These are phyloP conservation scores for Uromys caudimaculatus DNA, from an alignment of 2,797 vertebrate species.

Conservation along the genomic window DNA sequence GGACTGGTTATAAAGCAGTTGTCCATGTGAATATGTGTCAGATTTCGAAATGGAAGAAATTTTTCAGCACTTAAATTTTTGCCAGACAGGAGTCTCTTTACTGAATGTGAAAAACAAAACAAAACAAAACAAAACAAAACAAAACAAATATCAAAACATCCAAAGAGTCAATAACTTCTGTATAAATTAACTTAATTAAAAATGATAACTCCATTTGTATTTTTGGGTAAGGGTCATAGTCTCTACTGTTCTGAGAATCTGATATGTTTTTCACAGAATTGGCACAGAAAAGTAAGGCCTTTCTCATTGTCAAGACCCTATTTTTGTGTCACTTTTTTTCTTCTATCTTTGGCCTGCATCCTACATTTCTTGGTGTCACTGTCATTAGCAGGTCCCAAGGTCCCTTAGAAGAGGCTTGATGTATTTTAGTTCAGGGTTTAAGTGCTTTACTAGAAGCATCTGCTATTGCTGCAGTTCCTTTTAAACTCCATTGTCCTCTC, in stretches of 20 bases:
- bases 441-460: not conserved
- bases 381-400: not conserved
- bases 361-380: not conserved
- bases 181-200: conserved; percentile 31
- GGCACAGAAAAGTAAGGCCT: not conserved
- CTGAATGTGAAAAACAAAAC: not conserved
- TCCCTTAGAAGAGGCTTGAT: conserved; percentile 14
- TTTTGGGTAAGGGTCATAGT: not conserved
- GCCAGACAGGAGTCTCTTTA: not conserved
- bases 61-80: conserved; percentile 50
- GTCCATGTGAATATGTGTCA: conserved; percentile 19
- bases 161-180: conserved; percentile 11
- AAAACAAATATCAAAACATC: not conserved
- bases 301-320: not conserved
- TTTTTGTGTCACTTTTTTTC: not conserved
- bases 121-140: not conserved
- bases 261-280: not conserved
- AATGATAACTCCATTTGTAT: not conserved
- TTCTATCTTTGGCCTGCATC: conserved; percentile 12
- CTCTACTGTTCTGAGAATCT: not conserved
- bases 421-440: not conserved
- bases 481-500: not conserved
- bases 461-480: not conserved
- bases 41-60: conserved; percentile 51
- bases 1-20: conserved; percentile 14